Base-by-base conservation (phyloP, 30 jellyfish, hydroid and myxozoan species). In the Morbakka virulenta region DNA sequence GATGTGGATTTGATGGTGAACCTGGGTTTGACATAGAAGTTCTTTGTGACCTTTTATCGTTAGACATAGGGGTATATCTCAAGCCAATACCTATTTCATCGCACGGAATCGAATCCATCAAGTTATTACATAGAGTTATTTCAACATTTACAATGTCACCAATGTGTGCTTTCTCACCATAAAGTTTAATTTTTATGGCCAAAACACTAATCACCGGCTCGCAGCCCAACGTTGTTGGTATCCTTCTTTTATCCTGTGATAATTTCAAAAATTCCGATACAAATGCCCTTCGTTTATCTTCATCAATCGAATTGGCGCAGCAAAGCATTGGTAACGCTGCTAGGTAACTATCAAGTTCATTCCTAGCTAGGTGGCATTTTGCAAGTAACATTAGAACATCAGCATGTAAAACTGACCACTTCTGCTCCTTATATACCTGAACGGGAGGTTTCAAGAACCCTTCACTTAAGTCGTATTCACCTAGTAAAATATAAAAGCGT, bases 351-450 rank as follows among this genome's bases (percentile, higher is more conserved):
- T 85, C 96, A 47, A 68, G 61, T 23, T 41, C 21, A 1, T 82
- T 35, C 24, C 41, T 53, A 48, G 69, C 62, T 3, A 66, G 32
- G 28, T 79, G 91, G 52, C 98, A 92, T 50, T 28, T 62, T 9
- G 98, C 94, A 17, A 92, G 78, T 41, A 96, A 96, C 29, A 79
- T 89, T 29, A 92, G 57, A 26, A 92, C 96, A 69, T 80, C 96
- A 17, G 77, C 85, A 49, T 76, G 70, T 79, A 92, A 57, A 1
- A 50, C 35, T 53, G 83, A 84, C 98, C 98, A 92, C 20, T 53
- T 62, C 31, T 69, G 89, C 28, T 68, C 74, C 14, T 65, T 53
- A 57, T 52, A 92, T 31, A 75, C 72, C 36, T 62, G 85, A n/a
- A 88, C 71, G 4, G 98, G 95, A 27, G 27, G 47, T 1, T 65